phyloP scores from a whole-genome alignment of 2,888 invertebrate species.

The Polietes domitor region DNA sequence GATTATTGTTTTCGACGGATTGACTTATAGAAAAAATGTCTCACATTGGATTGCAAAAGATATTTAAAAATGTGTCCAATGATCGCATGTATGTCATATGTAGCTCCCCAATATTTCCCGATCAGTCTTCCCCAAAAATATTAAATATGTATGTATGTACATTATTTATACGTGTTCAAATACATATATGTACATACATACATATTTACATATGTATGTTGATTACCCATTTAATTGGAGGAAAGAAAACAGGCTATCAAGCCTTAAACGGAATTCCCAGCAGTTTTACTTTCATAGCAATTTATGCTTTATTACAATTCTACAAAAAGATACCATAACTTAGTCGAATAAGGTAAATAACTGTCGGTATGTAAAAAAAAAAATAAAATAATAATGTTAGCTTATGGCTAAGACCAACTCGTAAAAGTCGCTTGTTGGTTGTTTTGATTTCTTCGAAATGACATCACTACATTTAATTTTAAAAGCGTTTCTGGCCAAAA shows the following conservation, averaged over 20 bases:
- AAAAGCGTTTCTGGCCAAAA: not conserved
- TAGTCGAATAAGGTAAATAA: constrained; percentile 10
- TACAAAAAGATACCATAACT: not conserved
- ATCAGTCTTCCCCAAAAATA: not conserved
- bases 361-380: not conserved
- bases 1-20: too few relatives aligned
- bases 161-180: too few relatives aligned
- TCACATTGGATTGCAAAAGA: too few relatives aligned
- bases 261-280: not conserved
- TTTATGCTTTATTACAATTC: constrained; percentile 20
- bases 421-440: not conserved
- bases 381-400: not conserved
- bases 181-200: too few relatives aligned
- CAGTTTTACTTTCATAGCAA: constrained; percentile 21
- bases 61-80: too few relatives aligned
- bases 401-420: not conserved
- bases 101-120: not conserved
- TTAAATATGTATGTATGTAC: too few relatives aligned
- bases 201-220: too few relatives aligned
- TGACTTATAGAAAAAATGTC: too few relatives aligned
- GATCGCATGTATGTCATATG: too few relatives aligned
- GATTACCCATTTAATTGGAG: not conserved
- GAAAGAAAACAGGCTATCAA: constrained; percentile 1
- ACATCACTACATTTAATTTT: constrained; percentile 49
- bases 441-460: constrained; percentile 38